Evolutionary conservation across 1,140 invertebrate genomes (phyloP), one percentile per base, ranked within the genome.

Genomic region (Xylocopa sonorina): DNA sequence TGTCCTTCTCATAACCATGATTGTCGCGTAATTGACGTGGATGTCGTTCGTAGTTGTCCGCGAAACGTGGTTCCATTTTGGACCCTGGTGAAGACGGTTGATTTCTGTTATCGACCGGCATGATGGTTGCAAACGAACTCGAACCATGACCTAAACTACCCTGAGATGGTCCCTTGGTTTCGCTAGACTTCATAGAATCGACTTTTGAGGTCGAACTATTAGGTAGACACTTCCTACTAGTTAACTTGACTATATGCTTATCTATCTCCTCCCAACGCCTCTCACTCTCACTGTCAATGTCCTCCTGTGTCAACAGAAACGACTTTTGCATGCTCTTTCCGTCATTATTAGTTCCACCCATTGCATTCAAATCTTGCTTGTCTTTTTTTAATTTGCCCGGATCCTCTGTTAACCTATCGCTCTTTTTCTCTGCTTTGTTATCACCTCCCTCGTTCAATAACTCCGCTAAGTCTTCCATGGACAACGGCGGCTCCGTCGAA

Each of bases 1-100:
- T 86, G 0, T 50, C 63, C 12, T 21, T 84, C 3, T 84, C 82
- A n/a, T 80, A 32, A 18, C 48, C 38, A 2, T 85, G 50, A 32
- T 48, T 24, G 24, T 84, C 81, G 14, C 85, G 68, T 3, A 57
- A 46, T 21, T 80, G 86, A 0, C 88, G 87, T 2, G 88, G 85
- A 80, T 90, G 84, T 24, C 88, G 82, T 16, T 91, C 90, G 16
- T 90, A 91, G 57, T 89, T 90, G 29, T 91, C 87, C 0, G 88
- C 81, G 51, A 86, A 91, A 29, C 90, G 84, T 0, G 78, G 81
- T 6, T 88, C 85, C 0, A 62, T 18, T 9, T 83, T 88, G 0
- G 55, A 67, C 48, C 43, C 24, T 12, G 73, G 51, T 14, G 58
- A 55, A 38, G 67, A 10, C 21, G 80, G 3, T 24, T 48, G 53